These are phyloP conservation scores for Saturnia pavonia DNA, from an alignment of 2,888 invertebrate genomes.

Conservation along the genomic window DNA sequence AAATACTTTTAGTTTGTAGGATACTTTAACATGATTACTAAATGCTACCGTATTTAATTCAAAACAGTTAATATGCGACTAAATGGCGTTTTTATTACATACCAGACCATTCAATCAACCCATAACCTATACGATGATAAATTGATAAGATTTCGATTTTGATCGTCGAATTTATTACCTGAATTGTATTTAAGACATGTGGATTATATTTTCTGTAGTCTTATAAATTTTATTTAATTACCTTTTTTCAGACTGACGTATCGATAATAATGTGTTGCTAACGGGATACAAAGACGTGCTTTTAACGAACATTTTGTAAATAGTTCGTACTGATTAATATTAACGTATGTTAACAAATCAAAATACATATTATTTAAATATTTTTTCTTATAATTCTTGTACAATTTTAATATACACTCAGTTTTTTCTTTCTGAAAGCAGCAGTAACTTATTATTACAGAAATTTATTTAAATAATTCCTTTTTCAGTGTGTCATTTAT, in stretches of 20 bases:
- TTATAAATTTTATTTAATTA: slow-evolving; percentile 7
- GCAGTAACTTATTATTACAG: not conserved
- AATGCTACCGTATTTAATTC: slow-evolving; percentile 41
- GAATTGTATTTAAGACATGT: slow-evolving; percentile 2
- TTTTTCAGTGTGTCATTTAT: not conserved
- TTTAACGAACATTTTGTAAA: not conserved
- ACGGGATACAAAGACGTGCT: not conserved
- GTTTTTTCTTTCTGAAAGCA: not conserved
- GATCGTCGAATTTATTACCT: slow-evolving; percentile 20
- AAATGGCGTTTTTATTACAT: slow-evolving; percentile 38
- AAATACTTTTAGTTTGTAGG: not conserved
- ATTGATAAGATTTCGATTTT: slow-evolving; percentile 27
- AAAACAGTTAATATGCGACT: slow-evolving; percentile 35
- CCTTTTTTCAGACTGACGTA: slow-evolving; percentile 3
- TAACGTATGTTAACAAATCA: slow-evolving; percentile 1
- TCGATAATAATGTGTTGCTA: not conserved
- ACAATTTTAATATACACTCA: not conserved
- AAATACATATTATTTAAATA: not conserved
- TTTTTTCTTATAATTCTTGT: not conserved
- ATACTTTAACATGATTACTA: slow-evolving; percentile 34
- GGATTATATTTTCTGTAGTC: not conserved
- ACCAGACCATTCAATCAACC: slow-evolving; percentile 32
- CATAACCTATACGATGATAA: slow-evolving; percentile 25
- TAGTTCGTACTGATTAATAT: not conserved
- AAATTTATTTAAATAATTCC: not conserved